phyloP scores from a whole-genome alignment of 2,888 invertebrate genomes.

The Dicyrtoma fusca region DNA sequence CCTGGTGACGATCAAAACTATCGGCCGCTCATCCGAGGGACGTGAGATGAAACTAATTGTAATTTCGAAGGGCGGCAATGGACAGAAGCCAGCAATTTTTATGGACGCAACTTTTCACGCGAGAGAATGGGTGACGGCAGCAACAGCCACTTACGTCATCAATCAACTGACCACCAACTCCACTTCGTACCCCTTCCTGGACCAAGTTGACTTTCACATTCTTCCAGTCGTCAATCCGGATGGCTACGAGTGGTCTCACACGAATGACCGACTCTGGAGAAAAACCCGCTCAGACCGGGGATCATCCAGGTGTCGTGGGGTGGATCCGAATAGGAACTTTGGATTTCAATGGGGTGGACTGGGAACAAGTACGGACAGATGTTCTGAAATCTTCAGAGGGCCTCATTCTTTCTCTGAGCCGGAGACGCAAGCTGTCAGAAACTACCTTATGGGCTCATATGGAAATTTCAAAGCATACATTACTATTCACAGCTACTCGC shows the following conservation, averaged over 20 bases:
- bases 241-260: conserved; percentile 84
- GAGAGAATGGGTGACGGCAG: conserved; percentile 84
- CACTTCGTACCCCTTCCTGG: conserved; percentile 59
- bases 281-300: conserved; percentile 68
- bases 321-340: conserved; percentile 79
- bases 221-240: conserved; percentile 81
- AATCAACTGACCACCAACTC: conserved; percentile 58
- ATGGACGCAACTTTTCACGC: conserved; percentile 69
- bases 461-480: conserved; percentile 45
- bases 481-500: conserved; percentile 67
- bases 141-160: conserved; percentile 73
- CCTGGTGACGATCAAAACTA: conserved; percentile 52
- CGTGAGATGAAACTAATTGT: conserved; percentile 56
- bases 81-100: conserved; percentile 44
- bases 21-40: conserved; percentile 56
- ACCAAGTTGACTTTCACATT: conserved; percentile 69
- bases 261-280: conserved; percentile 72
- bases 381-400: conserved; percentile 75
- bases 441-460: conserved; percentile 61
- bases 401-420: conserved; percentile 75
- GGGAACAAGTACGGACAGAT: conserved; percentile 72
- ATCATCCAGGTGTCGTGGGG: conserved; percentile 68
- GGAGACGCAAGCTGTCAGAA: conserved; percentile 71
- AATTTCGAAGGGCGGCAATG: conserved; percentile 18
- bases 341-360: conserved; percentile 70